Evolutionary conservation across 2,113 vertebrate genomes (phyloP), one percentile per base, ranked within the genome.

Genomic region (Platichthys flesus): DNA sequence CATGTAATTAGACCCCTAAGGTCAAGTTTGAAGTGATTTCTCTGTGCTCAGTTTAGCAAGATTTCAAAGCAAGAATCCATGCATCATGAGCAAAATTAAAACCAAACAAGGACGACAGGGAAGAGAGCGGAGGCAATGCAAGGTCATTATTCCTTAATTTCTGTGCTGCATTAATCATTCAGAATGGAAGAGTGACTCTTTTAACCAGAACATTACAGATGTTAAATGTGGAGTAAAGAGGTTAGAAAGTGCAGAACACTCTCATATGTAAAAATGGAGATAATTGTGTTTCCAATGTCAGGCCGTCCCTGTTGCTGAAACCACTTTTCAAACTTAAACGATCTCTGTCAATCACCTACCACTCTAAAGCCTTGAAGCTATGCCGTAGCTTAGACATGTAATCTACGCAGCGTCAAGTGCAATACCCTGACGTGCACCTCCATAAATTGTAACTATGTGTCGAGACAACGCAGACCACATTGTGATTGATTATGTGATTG

Each of bases 71-170:
- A 81, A 71, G 59, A 85, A 89, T 79, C 45, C 4, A 21, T 56
- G 75, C 35, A 67, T 79, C 76, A 58, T 67, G 76, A 85, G 57
- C 58, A 89, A 89, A 84, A 88, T 86, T 76, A 71, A 88, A 89
- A 69, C 42, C 23, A 73, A 57, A 81, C 31, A 66, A 55, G 12
- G 66, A 76, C 14, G 31, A 37, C 10, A 13, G 81, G 74, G 69
- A 64, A 58, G 54, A 74, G 8, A 74, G 68, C 20, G 59, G 62
- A 58, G 75, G 26, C 59, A 88, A 49, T 72, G 67, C 62, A 52
- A 70, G 65, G 58, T 65, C 14, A 5, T 75, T 74, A 74, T 65
- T 78, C 54, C 42, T 37, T 26, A 42, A 62, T 81, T 69, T 86
- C 55, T 81, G 47, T 54, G 54, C 63, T 61, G 2, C 51, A 70